Evolutionary conservation across 2,113 vertebrate species (phyloP), one percentile per base, ranked within the genome.

Genomic region (Chaetura pelagica): DNA sequence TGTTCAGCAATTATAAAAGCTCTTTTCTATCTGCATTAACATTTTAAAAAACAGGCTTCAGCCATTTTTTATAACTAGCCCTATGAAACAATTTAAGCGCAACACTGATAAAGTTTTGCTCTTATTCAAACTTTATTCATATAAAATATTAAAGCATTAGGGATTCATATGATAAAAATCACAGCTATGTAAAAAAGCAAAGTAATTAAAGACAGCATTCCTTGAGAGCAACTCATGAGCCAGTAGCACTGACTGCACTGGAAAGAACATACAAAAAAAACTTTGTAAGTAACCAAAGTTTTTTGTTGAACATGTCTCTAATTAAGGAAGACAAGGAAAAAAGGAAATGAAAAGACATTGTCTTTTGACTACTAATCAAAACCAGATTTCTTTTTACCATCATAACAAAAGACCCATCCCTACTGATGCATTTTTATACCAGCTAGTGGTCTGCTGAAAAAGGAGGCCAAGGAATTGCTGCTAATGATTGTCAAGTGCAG

Each of bases 61-160:
- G 74, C 10, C 5, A 46, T 30, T 42, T 44, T 85, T 81, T 69
- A 24, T 46, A 61, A 52, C 4, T n/a, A 19, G 54, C 15, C 35
- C 0, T 27, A 55, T 14, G 46, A 59, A 85, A 30, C 1, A 44
- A 57, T 29, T 61, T 9, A 84, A 76, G 49, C 38, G 73, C 26
- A 34, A n/a, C 11, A 11, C 22, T 40, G 35, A 42, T 40, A 6
- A 52, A 48, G 62, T 57, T 81, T n/a, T 78, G 7, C 22, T 59
- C 18, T 52, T 83, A 30, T 44, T 85, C 61, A 87, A 75, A 75
- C 10, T 95, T 96, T 90, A 92, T 77, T 92, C 2, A 9, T 90
- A 20, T 62, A 66, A 93, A 88, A 46, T 29, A 30, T 67, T 17
- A 35, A 69, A 91, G 48, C 57, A 26, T 71, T 67, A 54, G 17